Evolutionary conservation across 2,113 vertebrate genomes (phyloP).

Genomic region (Hemiprocne comata): DNA sequence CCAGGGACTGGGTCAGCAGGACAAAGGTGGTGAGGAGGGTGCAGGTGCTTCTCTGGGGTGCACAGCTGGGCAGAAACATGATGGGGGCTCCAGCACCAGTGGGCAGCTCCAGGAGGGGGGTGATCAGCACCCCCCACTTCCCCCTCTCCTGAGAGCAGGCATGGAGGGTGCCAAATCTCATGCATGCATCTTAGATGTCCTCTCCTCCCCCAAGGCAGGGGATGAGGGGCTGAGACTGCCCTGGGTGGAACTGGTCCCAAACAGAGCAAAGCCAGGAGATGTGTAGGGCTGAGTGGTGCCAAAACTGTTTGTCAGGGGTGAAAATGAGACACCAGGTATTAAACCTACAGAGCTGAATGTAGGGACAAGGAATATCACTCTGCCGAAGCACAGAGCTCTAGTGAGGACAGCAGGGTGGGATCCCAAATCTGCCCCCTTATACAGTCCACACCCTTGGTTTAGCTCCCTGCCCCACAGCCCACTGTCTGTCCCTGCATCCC

Average conservation of each 20-base stretch:
- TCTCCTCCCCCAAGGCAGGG: neutral
- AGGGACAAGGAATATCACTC: neutral
- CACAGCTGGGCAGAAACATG: rapidly evolving
- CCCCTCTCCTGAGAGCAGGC: neutral
- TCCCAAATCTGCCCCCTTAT: neutral
- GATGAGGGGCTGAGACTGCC: neutral
- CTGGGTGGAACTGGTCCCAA: neutral
- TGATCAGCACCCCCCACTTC: neutral
- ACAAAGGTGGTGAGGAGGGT: neutral
- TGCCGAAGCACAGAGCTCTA: neutral
- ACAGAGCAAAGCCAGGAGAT: neutral
- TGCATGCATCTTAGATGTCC: neutral
- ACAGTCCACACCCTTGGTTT: neutral
- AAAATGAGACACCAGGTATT: rapidly evolving
- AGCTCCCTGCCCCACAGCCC: neutral
- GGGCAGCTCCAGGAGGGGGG: neutral
- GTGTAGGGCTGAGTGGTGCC: neutral
- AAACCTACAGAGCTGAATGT: neutral
- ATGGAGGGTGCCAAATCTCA: rapidly evolving
- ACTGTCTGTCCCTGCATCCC: rapidly evolving
- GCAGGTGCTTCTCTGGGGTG: neutral
- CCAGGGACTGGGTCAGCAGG: neutral
- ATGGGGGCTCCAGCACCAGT: neutral
- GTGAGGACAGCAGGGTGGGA: neutral
- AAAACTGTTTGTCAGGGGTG: neutral